phyloP scores from a whole-genome alignment of 2,888 invertebrate genomes.

The Epinotia brunnichana region DNA sequence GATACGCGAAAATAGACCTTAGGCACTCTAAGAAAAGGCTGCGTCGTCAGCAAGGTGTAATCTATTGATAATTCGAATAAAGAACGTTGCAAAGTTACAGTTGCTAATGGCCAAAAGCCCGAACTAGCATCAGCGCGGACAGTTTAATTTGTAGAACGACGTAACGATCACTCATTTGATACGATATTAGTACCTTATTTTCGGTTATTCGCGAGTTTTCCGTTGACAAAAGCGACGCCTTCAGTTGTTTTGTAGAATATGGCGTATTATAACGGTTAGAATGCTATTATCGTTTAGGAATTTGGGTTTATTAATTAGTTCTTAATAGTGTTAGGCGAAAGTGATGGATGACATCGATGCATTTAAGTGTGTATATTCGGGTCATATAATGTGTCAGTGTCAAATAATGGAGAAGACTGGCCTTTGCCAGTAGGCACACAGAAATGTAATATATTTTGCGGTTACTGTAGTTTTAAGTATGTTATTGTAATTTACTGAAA shows the following conservation, averaged over 20 bases:
- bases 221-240: background rate
- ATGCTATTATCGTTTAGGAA: constrained; percentile 12
- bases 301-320: constrained; percentile 15
- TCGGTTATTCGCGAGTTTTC: no score
- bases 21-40: background rate
- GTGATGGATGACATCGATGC: background rate
- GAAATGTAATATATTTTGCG: no score
- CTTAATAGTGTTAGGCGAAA: constrained; percentile 4
- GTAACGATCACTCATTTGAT: background rate
- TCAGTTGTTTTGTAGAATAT: background rate
- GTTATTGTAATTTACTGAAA: no score
- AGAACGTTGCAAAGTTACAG: constrained; percentile 5
- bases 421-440: no score
- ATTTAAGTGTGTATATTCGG: background rate
- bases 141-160: background rate
- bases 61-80: constrained; percentile 22
- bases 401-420: no score
- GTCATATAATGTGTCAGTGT: no score
- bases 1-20: background rate
- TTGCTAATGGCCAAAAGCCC: background rate
- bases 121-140: background rate
- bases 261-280: constrained; percentile 3
- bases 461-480: no score
- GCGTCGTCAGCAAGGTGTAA: background rate
- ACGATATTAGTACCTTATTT: background rate